Evolutionary conservation across 2,888 invertebrate species (phyloP), one percentile per base, ranked within the genome.

Genomic region (Acronicta leporina): DNA sequence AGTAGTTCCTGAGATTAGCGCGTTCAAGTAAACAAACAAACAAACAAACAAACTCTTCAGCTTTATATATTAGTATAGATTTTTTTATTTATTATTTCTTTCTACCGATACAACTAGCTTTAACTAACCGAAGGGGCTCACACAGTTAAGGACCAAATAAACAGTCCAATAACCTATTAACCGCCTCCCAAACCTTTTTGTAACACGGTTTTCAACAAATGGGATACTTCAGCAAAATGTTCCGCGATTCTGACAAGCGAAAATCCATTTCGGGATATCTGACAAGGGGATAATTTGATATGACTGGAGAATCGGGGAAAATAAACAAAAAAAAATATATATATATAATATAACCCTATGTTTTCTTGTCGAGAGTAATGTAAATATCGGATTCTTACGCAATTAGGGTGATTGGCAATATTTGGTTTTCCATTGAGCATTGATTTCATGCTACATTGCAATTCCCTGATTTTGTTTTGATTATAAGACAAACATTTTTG

Each of bases 281-380:
- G 88, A 88, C 88, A 85, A 74, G 48, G 80, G 86, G 83, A 86
- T 88, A 87, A 87, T 84, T 79, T 80, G 84, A 79, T 79, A 76
- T 77, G 85, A 85, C 82, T 73, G 63, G 67, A 68, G 68, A 78
- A 85, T 75, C 56, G 68, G 56, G 59, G 46, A 69, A 68, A 78
- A 79, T 57, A 77, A 75, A 80, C 66, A 73, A 61, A 63, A 66
- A 47, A 62, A 68, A 69, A n/a, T n/a, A n/a, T n/a, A n/a, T n/a
- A n/a, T 56, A 70, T 55, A 20, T 20, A 20, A 3, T 20, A 20
- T 20, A 67, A 40, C 50, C n/a, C 42, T 51, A 59, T 40, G 45
- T 51, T 71, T 45, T 61, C 51, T 56, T 25, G 10, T 27, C 5
- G 30, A 45, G 40, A 51, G 42, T 47, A 60, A 59, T 70, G 63